phyloP scores from a whole-genome alignment of 1,140 invertebrate genomes.

The Drosophila mauritiana region DNA sequence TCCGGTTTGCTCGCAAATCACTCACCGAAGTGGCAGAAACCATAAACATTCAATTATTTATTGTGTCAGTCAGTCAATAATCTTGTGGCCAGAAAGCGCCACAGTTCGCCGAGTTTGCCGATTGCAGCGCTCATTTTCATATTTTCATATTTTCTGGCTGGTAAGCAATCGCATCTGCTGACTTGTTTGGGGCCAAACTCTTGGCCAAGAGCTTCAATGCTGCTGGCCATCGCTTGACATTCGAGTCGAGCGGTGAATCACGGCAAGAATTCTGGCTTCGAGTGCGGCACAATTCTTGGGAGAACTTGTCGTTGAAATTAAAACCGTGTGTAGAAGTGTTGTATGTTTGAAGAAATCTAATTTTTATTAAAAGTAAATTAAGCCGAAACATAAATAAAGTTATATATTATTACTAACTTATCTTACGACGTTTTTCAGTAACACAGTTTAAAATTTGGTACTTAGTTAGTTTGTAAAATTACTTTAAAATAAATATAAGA shows the following conservation, averaged over 20 bases:
- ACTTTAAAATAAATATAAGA: no score
- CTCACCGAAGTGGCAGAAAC: conserved; percentile 1
- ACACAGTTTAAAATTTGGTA: no score
- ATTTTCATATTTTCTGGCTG: conserved; percentile 31
- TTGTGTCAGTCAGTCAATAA: conserved; percentile 39
- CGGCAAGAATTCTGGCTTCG: conserved; percentile 26
- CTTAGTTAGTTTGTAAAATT: no score
- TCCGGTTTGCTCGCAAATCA: conserved; percentile 19
- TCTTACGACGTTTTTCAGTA: no score
- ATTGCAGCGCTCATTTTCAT: conserved; percentile 13
- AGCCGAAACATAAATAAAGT: no score
- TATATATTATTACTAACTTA: no score
- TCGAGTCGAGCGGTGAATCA: conserved; percentile 43
- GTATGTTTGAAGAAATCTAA: neutral
- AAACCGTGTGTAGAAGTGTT: neutral
- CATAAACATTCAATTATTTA: conserved; percentile 34
- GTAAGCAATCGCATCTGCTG: conserved; percentile 38
- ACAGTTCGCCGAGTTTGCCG: conserved; percentile 5
- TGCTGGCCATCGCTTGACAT: conserved; percentile 31
- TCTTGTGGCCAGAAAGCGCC: conserved; percentile 22
- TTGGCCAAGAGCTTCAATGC: conserved; percentile 23
- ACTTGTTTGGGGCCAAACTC: conserved; percentile 31
- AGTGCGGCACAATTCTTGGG: conserved; percentile 9
- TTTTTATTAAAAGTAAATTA: no score
- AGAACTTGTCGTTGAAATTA: neutral